Percentiles rank a stretch among this genome's conserved stretches.
These are phyloP conservation scores for Terrapene triunguis DNA, from an alignment of 2,113 vertebrate species.

Conservation along the genomic window DNA sequence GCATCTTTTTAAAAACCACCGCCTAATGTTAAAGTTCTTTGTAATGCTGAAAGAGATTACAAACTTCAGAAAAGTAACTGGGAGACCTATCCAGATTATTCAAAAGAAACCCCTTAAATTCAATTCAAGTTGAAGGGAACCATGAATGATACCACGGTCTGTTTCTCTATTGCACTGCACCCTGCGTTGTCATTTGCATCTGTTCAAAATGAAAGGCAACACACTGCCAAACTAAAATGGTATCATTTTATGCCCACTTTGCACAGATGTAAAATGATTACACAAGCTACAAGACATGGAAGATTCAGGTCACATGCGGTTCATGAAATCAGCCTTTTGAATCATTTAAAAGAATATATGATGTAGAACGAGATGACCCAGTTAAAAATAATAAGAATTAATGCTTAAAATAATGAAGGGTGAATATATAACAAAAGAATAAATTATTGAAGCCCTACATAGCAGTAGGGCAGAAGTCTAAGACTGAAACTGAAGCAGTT, in stretches of 20 bases:
- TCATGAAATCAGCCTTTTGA: not conserved
- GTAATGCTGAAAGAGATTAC: not conserved
- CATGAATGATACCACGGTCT: not conserved
- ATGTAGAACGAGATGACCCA: not conserved
- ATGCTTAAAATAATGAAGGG: not conserved
- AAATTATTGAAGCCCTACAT: not conserved
- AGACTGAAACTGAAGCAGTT: not conserved
- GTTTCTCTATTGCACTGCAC: not conserved
- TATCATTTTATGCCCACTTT: conserved; percentile 4
- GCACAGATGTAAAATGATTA: not conserved
- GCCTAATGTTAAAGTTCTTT: not conserved
- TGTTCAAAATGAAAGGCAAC: not conserved
- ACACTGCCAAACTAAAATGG: not conserved
- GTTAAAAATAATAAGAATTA: not conserved
- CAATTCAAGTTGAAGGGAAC: conserved; percentile 10
- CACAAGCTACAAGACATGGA: not conserved
- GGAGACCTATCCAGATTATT: not conserved
- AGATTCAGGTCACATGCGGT: not conserved
- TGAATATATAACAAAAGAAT: not conserved
- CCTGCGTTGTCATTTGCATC: not conserved
- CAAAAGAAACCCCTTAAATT: not conserved
- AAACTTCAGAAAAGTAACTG: not conserved
- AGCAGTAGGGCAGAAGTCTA: not conserved
- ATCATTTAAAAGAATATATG: not conserved
- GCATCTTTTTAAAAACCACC: not conserved